phyloP scores from a whole-genome alignment of 53 echinoderm and acorn worm genomes.

The Astropecten irregularis region DNA sequence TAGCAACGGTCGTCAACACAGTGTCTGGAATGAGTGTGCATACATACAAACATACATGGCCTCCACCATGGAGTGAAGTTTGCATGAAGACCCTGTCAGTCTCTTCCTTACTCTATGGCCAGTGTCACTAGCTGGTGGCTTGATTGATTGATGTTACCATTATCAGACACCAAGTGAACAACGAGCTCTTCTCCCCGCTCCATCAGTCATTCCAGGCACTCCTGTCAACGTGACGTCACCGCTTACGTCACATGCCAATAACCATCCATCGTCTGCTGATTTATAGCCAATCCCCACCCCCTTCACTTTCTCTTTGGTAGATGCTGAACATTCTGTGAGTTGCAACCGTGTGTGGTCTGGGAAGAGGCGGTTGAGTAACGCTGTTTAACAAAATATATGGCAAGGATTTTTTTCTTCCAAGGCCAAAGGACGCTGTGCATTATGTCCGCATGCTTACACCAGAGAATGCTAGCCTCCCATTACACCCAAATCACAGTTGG shows the following conservation, averaged over 20 bases:
- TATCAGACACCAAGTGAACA: no score
- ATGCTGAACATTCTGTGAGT: background rate
- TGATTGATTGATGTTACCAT: no score
- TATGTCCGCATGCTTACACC: conserved; percentile 29
- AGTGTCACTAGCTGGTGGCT: no score
- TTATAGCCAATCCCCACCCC: no score
- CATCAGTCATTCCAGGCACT: background rate
- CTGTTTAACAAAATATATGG: background rate
- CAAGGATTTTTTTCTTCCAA: background rate
- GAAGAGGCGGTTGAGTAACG: background rate
- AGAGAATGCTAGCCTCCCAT: background rate
- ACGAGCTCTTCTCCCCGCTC: background rate
- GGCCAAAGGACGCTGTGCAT: background rate
- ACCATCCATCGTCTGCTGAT: background rate
- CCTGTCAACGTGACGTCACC: background rate
- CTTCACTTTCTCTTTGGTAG: no score
- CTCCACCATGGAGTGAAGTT: no score
- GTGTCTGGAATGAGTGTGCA: no score
- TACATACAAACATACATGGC: no score
- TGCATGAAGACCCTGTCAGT: no score
- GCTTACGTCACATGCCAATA: background rate
- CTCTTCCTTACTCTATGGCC: no score
- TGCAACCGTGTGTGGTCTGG: conserved; percentile 26
- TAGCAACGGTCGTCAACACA: no score
- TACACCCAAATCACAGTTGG: background rate